phyloP scores from a whole-genome alignment of 2,113 vertebrate genomes.

The Hymenochirus boettgeri region DNA sequence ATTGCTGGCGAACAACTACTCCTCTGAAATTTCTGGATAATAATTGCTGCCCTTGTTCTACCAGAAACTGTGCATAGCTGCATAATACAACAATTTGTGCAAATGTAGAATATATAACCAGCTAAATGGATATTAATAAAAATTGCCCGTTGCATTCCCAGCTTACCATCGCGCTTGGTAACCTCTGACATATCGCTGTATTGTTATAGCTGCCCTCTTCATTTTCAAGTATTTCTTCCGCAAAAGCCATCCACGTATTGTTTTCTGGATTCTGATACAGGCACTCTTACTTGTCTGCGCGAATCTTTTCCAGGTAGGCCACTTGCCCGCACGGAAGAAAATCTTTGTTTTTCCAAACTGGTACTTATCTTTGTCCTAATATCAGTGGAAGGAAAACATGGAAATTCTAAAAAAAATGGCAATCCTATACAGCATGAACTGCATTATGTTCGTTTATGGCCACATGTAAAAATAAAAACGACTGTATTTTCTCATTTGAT shows the following conservation, averaged over 20 bases:
- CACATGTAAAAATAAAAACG: too few species aligned
- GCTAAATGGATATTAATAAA: too few species aligned
- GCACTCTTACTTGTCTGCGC: slow-evolving; percentile 93
- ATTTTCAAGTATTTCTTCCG: slow-evolving; percentile 91
- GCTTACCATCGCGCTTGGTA: slow-evolving; percentile 94
- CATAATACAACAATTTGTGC: not conserved
- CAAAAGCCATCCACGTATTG: slow-evolving; percentile 89
- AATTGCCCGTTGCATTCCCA: too few species aligned
- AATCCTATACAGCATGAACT: too few species aligned
- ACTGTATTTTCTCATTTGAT: too few species aligned
- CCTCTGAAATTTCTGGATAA: slow-evolving; percentile 89
- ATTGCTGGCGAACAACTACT: slow-evolving; percentile 75
- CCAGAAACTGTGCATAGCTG: slow-evolving; percentile 85
- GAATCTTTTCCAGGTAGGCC: slow-evolving; percentile 92
- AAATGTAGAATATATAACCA: too few species aligned
- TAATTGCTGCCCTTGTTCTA: slow-evolving; percentile 78
- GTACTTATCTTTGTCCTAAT: slow-evolving; percentile 95
- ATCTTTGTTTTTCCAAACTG: slow-evolving; percentile 99
- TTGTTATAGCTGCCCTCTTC: slow-evolving; percentile 78
- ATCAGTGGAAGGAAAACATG: slow-evolving; percentile 61
- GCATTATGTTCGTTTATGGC: too few species aligned
- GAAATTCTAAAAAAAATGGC: too few species aligned
- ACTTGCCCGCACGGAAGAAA: slow-evolving; percentile 98
- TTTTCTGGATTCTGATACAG: slow-evolving; percentile 97
- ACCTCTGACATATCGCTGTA: slow-evolving; percentile 89